A percentile compares a stretch with the other conserved stretches of the same genome.
Evolutionary conservation across 2,888 invertebrate species (phyloP).

Genomic region (Chloroclysta siterata): DNA sequence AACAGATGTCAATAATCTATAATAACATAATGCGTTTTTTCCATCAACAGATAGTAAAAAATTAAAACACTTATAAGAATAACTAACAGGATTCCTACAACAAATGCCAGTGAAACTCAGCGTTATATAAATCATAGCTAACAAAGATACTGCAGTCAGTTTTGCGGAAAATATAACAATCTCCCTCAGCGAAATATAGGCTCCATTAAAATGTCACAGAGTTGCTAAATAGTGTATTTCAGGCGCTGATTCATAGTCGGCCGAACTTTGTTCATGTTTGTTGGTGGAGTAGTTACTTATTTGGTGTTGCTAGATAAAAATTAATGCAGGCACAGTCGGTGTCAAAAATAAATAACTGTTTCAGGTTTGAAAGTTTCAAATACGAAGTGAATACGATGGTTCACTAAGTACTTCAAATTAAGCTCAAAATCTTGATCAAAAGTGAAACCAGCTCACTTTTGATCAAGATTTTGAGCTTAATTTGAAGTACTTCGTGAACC

Average conservation of each 20-base stretch:
- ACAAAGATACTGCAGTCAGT: slow-evolving; percentile 56
- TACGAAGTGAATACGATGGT: no score
- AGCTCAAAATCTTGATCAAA: no score
- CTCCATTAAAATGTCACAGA: slow-evolving; percentile 61
- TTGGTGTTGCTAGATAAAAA: slow-evolving; percentile 2
- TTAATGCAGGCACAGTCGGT: background rate
- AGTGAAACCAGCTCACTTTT: no score
- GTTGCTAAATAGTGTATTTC: slow-evolving; percentile 32
- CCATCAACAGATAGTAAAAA: no score
- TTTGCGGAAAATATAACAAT: slow-evolving; percentile 63
- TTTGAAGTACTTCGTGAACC: no score
- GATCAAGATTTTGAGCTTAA: no score
- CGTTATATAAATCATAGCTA: slow-evolving; percentile 55
- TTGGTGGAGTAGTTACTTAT: slow-evolving; percentile 15
- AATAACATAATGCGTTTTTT: no score
- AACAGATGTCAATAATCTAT: no score
- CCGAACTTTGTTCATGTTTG: slow-evolving; percentile 20
- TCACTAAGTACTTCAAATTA: no score
- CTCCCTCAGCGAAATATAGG: slow-evolving; percentile 64
- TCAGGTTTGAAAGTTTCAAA: no score
- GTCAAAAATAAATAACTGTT: no score
- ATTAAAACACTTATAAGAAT: background rate
- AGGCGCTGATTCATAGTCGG: slow-evolving; percentile 22
- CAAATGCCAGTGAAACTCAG: slow-evolving; percentile 9
- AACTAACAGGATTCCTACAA: background rate